Conservation (phyloP, 1,140 invertebrate species). For the Trichonephila inaurata region DNA sequence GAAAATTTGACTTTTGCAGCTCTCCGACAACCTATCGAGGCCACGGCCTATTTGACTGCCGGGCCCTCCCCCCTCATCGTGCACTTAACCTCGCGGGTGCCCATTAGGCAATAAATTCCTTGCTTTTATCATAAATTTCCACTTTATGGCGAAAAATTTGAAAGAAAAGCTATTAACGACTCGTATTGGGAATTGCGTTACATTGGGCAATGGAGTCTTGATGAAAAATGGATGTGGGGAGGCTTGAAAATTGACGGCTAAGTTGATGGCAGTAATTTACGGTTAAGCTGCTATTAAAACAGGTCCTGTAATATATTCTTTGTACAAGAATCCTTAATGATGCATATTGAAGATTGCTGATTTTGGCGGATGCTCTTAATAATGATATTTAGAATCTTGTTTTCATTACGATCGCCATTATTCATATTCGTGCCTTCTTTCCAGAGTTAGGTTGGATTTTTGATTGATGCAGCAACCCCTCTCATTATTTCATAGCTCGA, state of each 20-base stretch:
- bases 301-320: conserved; percentile 40
- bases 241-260: neutral
- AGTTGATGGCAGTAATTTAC: conserved; percentile 42
- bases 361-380: conserved; percentile 12
- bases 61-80: conserved; percentile 32
- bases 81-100: conserved; percentile 21
- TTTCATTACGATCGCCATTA: conserved; percentile 9
- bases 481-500: neutral
- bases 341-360: neutral
- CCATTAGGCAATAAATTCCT: conserved; percentile 49
- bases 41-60: conserved; percentile 44
- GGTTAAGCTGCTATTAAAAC: conserved; percentile 9
- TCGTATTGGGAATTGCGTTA: neutral
- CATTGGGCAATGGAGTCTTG: neutral
- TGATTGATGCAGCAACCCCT: neutral
- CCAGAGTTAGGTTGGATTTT: neutral
- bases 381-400: neutral
- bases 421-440: neutral
- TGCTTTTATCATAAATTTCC: conserved; percentile 62
- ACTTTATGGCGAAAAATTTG: conserved; percentile 42
- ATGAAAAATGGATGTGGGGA: neutral
- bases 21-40: conserved; percentile 30
- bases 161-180: conserved; percentile 34
- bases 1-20: conserved; percentile 38
- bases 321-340: conserved; percentile 37